Percentiles rank a stretch among this genome's conserved stretches.
phyloP scores from a whole-genome alignment of 53 echinoderm and acorn worm genomes.

The Glandiceps talaboti region DNA sequence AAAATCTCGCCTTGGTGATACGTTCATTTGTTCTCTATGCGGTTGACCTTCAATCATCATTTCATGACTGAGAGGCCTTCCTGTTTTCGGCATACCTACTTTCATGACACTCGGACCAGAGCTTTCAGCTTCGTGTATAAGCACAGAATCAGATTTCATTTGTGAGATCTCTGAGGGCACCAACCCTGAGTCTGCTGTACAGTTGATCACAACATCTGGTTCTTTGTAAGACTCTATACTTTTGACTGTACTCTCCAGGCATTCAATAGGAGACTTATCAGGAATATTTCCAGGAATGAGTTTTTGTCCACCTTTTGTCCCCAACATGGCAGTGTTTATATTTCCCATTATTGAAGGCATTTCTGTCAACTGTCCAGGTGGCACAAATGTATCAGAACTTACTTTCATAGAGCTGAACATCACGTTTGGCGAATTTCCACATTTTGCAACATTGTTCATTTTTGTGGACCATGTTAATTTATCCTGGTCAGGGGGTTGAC shows the following conservation, averaged over 20 bases:
- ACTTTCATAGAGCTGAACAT: background rate
- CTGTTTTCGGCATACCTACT: background rate
- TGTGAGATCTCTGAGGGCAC: background rate
- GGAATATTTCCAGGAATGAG: background rate
- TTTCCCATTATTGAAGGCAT: background rate
- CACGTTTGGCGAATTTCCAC: background rate
- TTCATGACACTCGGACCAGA: background rate
- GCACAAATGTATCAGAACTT: background rate
- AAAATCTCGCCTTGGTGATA: background rate
- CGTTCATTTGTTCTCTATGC: background rate
- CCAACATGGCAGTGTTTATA: background rate
- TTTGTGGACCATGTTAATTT: background rate
- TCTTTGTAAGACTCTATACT: conserved; percentile 16
- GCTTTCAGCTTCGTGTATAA: background rate
- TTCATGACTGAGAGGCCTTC: background rate
- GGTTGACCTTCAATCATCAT: background rate
- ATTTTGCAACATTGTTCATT: background rate
- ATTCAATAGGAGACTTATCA: conserved; percentile 35
- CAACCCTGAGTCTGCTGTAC: background rate
- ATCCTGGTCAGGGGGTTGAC: background rate
- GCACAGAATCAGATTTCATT: background rate
- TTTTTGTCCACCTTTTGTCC: background rate
- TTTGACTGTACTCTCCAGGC: conserved; percentile 29
- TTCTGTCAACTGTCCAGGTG: background rate
- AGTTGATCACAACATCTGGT: background rate